Evolutionary conservation across 2,113 vertebrate species (phyloP), one percentile per base, ranked within the genome.

Genomic region (Rhagologus leucostigma): DNA sequence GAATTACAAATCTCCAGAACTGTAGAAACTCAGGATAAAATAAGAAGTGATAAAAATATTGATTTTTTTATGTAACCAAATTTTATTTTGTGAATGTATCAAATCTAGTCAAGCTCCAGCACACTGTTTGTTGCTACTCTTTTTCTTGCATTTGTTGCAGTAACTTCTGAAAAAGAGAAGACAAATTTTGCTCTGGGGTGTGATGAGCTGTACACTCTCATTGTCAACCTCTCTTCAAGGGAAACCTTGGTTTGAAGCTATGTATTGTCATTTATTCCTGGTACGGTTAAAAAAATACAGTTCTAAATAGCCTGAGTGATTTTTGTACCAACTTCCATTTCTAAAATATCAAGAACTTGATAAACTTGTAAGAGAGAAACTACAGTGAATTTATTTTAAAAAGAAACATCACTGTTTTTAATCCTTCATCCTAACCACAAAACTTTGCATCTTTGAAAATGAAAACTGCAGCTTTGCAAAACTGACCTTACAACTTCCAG

Each of bases 381-480:
- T 50, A 47, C 73, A 49, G 23, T 16, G 29, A 69, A 50, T 57
- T 63, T 42, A 16, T 64, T 78, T 73, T 33, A 30, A 90, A 82
- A 63, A 42, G 47, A 94, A 71, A 74, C 15, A 22, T 53, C 37
- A 49, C 32, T 82, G 75, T 91, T 84, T 95, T 94, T 83, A 91
- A 68, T 75, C 55, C 22, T 33, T 62, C 30, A 4, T 39, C 59
- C 76, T 39, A 44, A 87, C 33, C 49, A 37, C 16, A 73, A 93
- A 87, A 49, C 42, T 84, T 76, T 65, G 3, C 11, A 35, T 46
- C 74, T 82, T 89, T 91, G 79, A 46, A 95, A 78, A 87, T 69
- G 46, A 79, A 87, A 96, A 84, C 87, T 83, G 60, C 80, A 71
- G 64, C 81, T 89, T 19, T 87, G 92, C 90, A 84, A 91, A 86